These are phyloP conservation scores for Rhagoletis pomonella DNA, from an alignment of 1,140 invertebrate species.

Conservation along the genomic window DNA sequence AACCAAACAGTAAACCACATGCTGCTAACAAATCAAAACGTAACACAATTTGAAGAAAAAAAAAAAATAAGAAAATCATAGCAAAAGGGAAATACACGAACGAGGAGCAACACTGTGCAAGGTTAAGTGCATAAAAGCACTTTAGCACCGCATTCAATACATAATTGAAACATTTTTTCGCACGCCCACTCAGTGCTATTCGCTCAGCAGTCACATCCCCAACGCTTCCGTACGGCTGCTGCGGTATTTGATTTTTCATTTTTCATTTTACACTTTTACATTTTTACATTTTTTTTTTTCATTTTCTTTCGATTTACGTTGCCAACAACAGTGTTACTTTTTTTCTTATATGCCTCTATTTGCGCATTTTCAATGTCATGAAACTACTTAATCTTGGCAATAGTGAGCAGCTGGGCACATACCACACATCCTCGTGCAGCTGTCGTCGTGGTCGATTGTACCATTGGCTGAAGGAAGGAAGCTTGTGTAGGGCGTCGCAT, in stretches of 20 bases:
- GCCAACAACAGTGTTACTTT: no score
- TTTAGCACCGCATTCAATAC: slow-evolving; percentile 41
- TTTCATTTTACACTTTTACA: neutral
- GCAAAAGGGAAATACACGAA: neutral
- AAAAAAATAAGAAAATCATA: neutral
- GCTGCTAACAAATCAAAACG: neutral
- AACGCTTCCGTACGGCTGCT: neutral
- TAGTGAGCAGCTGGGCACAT: neutral
- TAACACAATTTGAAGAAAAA: neutral
- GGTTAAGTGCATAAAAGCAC: slow-evolving; percentile 42
- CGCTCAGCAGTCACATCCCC: neutral
- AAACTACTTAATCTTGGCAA: slow-evolving; percentile 48
- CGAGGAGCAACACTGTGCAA: slow-evolving; percentile 16
- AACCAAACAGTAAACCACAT: neutral
- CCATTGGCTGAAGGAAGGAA: neutral
- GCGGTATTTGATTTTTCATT: neutral
- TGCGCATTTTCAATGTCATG: slow-evolving; percentile 51
- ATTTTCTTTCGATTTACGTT: neutral
- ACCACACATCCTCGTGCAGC: neutral
- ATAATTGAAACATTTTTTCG: slow-evolving; percentile 37
- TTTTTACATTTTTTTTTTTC: neutral
- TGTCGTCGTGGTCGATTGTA: neutral
- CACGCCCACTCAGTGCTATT: neutral
- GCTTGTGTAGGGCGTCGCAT: neutral
- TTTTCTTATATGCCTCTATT: neutral